Percentiles rank a stretch among this genome's conserved stretches.
Conservation (phyloP, 2,888 invertebrate species). For the Polydrusus pterygomalis region DNA sequence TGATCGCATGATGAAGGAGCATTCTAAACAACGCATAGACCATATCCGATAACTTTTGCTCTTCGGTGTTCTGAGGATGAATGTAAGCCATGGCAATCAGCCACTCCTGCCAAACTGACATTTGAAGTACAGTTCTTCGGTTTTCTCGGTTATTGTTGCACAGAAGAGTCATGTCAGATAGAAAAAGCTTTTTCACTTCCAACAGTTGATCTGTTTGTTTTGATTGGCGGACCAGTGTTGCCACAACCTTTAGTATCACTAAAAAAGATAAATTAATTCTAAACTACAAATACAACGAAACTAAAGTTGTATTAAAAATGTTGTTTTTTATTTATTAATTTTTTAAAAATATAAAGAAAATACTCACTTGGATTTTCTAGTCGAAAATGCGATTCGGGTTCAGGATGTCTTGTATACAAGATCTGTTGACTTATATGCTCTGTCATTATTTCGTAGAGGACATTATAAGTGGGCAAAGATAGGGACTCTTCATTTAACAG, state of each 20-base stretch:
- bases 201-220: constrained; percentile 93
- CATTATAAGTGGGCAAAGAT: constrained; percentile 97
- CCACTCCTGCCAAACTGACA: constrained; percentile 99
- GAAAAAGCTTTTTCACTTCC: constrained; percentile 96
- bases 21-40: constrained; percentile 98
- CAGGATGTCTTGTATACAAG: constrained; percentile 93
- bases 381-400: constrained; percentile 95
- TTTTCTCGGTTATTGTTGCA: constrained; percentile 99
- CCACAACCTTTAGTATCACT: constrained; percentile 99
- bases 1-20: constrained; percentile 98
- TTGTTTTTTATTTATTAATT: no score
- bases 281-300: no score
- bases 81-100: constrained; percentile 98
- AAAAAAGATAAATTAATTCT: constrained; percentile 66
- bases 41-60: constrained; percentile 98
- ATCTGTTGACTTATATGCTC: constrained; percentile 98
- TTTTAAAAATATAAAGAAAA: no score
- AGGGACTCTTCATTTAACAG: constrained; percentile 91
- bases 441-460: constrained; percentile 98
- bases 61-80: constrained; percentile 95
- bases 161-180: constrained; percentile 98
- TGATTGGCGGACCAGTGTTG: constrained; percentile 96
- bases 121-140: constrained; percentile 96
- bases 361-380: constrained; percentile 96
- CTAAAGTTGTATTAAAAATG: no score